These are phyloP conservation scores for Aotus griseimembra DNA, from an alignment of 2,797 vertebrate genomes.

Conservation along the genomic window DNA sequence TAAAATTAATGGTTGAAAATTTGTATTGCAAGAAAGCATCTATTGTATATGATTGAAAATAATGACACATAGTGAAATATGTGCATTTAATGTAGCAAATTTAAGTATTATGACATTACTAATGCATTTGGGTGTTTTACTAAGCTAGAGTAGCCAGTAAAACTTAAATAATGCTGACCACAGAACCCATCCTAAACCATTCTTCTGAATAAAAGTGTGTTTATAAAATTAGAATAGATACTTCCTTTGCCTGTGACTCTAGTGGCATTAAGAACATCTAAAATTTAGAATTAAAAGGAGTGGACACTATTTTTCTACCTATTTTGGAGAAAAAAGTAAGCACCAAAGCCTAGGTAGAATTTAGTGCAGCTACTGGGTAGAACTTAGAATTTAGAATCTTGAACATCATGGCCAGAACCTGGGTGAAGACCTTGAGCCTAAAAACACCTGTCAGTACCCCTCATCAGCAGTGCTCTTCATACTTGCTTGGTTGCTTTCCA, in stretches of 20 bases:
- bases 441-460: neutral
- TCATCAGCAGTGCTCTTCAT: neutral
- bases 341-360: neutral
- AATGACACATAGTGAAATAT: neutral
- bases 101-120: neutral
- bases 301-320: neutral
- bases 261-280: neutral
- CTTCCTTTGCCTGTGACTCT: neutral
- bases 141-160: neutral
- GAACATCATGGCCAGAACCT: neutral
- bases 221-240: neutral
- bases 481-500: neutral
- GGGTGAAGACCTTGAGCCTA: neutral
- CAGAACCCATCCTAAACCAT: neutral
- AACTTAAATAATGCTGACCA: neutral
- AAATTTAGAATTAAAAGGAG: neutral
- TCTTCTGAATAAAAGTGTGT: neutral
- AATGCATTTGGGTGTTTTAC: neutral
- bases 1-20: neutral
- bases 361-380: neutral
- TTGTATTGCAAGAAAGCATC: neutral
- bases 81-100: neutral
- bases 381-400: neutral
- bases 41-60: neutral
- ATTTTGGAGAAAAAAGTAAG: neutral